These are phyloP conservation scores for Dendropsophus ebraccatus DNA, from an alignment of 2,113 vertebrate genomes.

Conservation along the genomic window DNA sequence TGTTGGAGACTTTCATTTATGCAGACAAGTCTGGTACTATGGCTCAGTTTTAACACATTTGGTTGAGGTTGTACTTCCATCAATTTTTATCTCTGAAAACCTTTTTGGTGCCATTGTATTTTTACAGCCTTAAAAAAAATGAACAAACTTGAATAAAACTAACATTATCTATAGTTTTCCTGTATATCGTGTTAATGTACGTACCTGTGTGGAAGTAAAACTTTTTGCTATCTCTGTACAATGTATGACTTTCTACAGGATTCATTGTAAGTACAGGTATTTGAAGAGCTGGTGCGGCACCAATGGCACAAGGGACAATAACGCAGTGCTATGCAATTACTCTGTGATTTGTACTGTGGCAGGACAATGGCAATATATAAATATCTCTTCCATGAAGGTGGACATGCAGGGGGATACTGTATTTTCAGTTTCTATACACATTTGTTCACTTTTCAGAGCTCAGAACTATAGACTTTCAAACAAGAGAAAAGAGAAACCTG, in stretches of 20 bases:
- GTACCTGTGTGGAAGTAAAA: not conserved
- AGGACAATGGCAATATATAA: slow-evolving; percentile 8
- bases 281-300: not conserved
- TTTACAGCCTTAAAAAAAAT: too few species aligned
- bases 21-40: not conserved
- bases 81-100: too few species aligned
- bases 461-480: slow-evolving; percentile 7
- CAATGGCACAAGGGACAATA: not conserved
- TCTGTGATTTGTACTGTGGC: too few species aligned
- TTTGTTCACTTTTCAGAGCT: not conserved
- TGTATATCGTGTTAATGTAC: not conserved
- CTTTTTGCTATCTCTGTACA: not conserved
- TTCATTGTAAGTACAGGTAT: not conserved
- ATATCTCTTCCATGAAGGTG: not conserved
- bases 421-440: not conserved
- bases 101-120: too few species aligned
- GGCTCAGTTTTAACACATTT: not conserved
- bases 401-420: not conserved
- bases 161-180: not conserved
- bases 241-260: not conserved
- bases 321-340: not conserved
- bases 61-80: not conserved
- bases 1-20: not conserved
- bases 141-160: too few species aligned
- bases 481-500: not conserved